phyloP scores from a whole-genome alignment of 2,113 vertebrate species.

The Saccopteryx leptura region DNA sequence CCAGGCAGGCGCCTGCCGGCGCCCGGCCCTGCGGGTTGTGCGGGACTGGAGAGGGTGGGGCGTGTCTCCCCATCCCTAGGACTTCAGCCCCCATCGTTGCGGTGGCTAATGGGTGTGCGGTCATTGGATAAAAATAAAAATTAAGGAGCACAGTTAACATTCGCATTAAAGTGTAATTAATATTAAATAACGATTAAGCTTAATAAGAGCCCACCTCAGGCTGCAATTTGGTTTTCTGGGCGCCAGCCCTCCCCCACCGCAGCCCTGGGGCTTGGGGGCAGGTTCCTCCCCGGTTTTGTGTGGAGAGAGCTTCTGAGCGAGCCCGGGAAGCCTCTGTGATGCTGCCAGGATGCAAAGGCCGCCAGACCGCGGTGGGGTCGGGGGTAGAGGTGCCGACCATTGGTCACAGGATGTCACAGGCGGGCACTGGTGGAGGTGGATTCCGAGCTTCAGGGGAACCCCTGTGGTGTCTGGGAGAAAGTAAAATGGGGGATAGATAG shows the following conservation, averaged over 20 bases:
- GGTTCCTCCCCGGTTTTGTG: fast-evolving
- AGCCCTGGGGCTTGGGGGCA: background rate
- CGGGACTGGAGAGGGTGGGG: background rate
- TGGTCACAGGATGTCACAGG: too few species aligned
- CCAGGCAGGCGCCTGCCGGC: too few species aligned
- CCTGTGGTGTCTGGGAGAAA: background rate
- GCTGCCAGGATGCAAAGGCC: background rate
- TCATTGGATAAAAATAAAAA: background rate
- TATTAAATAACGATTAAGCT: background rate
- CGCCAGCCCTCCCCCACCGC: fast-evolving
- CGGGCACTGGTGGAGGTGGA: background rate
- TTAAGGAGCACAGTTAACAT: background rate
- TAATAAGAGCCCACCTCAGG: background rate
- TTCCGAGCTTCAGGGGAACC: background rate
- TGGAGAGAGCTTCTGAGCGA: background rate
- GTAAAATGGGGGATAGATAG: background rate
- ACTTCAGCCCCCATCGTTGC: fast-evolving
- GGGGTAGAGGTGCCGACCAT: too few species aligned
- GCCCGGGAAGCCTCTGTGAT: background rate
- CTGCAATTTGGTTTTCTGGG: background rate
- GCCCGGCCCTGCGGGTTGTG: too few species aligned
- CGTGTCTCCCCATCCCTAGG: background rate
- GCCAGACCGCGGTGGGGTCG: too few species aligned
- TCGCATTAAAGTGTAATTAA: background rate
- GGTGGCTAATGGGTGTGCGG: background rate